Percentiles rank a stretch among this genome's conserved stretches.
phyloP scores from a whole-genome alignment of 2,797 vertebrate genomes.

The Anableps anableps region DNA sequence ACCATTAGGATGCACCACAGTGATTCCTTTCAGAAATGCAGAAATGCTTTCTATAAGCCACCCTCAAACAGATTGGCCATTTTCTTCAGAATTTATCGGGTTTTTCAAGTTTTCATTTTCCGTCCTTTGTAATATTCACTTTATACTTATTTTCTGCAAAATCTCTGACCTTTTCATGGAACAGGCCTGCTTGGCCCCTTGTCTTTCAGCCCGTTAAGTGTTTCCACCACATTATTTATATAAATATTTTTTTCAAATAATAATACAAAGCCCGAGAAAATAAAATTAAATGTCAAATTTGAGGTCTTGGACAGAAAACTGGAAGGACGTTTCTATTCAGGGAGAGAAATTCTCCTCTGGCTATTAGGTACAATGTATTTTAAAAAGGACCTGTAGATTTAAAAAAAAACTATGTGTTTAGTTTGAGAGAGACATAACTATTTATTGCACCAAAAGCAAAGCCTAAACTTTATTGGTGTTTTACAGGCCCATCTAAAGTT shows the following conservation, averaged over 20 bases:
- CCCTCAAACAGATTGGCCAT: not conserved
- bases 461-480: not conserved
- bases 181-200: not conserved
- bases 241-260: not conserved
- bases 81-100: not conserved
- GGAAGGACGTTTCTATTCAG: not conserved
- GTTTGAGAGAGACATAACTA: not conserved
- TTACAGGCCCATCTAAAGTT: not conserved
- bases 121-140: not conserved
- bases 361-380: not conserved
- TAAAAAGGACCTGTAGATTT: not conserved
- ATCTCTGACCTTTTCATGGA: slow-evolving; percentile 8
- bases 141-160: not conserved
- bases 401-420: not conserved
- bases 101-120: not conserved
- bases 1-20: not conserved
- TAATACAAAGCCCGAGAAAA: not conserved
- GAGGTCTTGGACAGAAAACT: not conserved
- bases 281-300: slow-evolving; percentile 6
- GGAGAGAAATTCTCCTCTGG: not conserved
- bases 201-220: slow-evolving; percentile 6
- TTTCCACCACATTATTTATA: not conserved
- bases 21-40: not conserved
- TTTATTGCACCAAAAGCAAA: not conserved
- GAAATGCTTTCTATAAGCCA: no score